Base-by-base conservation (phyloP, 2,113 vertebrate genomes). In the Neodontobutis hainanensis region DNA sequence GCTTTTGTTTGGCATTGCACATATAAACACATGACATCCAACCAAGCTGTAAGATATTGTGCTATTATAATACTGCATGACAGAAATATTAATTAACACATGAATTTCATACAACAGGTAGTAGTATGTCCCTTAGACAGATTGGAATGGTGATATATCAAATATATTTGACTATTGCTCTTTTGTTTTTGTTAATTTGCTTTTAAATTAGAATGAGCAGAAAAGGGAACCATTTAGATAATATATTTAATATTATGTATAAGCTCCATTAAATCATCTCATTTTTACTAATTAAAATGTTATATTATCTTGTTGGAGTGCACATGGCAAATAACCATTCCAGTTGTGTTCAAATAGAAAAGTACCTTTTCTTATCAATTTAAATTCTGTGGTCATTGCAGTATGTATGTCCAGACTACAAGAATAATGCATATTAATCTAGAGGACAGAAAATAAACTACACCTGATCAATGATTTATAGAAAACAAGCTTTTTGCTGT, bases 391-490 rank as follows among this genome's bases (percentile, higher is more conserved):
- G 34, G 14, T 10, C 53, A n/a, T 6, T 11, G 11, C 5, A 27
- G 27, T 11, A 4, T 4, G 8, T 1, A 50, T 38, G 35, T 19
- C 15, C 55, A 11, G 34, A 35, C 7, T 46, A 49, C 65, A 56
- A 19, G 14, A 38, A 53, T 75, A 61, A 78, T 91, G 86, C 19
- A 27, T 27, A 27, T 2, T 86, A 52, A 42, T 81, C 88, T 87
- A 65, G 75, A 84, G 88, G 89, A 48, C 19, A 48, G n/a, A 45
- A 14, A 35, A 65, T 65, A 59, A 82, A 86, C 45, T 81, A 64
- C 81, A 88, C 5, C 9, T 51, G 43, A 27, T 1, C 58, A 6
- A 36, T 19, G 9, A 15, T 35, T 3, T 40, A 11, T 27, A 11
- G n/a, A 36, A 38, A 36, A 35, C 5, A 4, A 8, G 15, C 27